phyloP scores from a whole-genome alignment of 2,888 invertebrate species.

The Ischnus inquisitorius region DNA sequence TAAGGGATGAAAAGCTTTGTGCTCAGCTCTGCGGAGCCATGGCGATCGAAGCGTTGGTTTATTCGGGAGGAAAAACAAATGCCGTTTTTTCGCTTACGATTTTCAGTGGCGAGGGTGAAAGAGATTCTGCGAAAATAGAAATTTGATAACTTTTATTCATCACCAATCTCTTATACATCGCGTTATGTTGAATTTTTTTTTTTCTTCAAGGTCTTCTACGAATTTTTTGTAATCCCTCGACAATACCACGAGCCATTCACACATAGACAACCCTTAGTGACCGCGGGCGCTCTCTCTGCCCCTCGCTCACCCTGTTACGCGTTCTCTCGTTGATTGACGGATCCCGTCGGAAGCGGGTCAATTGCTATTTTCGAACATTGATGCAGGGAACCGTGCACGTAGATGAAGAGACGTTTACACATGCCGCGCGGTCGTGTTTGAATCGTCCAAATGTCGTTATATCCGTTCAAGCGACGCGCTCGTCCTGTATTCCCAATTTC shows the following conservation, averaged over 20 bases:
- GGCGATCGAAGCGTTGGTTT: neutral
- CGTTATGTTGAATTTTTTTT: neutral
- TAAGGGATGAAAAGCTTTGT: neutral
- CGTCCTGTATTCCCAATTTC: slow-evolving; percentile 48
- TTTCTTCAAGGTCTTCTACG: neutral
- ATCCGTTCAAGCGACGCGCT: slow-evolving; percentile 34
- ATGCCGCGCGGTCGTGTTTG: neutral
- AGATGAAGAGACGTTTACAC: slow-evolving; percentile 5
- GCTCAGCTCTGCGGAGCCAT: neutral
- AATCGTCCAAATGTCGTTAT: slow-evolving; percentile 46
- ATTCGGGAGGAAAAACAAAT: neutral
- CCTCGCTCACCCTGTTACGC: slow-evolving; percentile 14
- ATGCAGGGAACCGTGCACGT: slow-evolving; percentile 18
- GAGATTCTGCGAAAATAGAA: no score
- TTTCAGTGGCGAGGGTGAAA: no score
- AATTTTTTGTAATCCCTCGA: neutral
- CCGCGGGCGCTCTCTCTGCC: neutral
- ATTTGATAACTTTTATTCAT: no score
- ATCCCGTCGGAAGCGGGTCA: slow-evolving; percentile 72
- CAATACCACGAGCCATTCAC: neutral
- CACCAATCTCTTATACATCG: neutral
- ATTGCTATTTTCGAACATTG: slow-evolving; percentile 72
- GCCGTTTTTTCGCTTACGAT: no score
- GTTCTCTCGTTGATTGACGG: slow-evolving; percentile 66
- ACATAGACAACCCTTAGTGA: neutral